phyloP scores from a whole-genome alignment of 2,113 vertebrate species.

The Salvator merianae region DNA sequence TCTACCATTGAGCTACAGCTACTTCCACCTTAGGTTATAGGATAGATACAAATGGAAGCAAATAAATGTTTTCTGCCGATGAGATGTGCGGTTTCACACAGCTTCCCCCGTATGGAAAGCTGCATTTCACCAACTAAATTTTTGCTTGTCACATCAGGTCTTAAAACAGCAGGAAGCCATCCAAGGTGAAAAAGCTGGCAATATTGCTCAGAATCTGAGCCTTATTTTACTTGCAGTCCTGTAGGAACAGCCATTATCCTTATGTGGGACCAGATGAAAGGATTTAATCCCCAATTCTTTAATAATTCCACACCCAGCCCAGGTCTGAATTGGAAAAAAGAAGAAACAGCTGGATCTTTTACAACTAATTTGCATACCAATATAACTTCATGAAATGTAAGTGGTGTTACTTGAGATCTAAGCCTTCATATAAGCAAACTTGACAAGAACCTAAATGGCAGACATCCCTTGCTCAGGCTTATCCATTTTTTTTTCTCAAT shows the following conservation, averaged over 20 bases:
- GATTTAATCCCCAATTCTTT: background rate
- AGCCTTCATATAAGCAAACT: background rate
- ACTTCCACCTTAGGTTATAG: too few species aligned
- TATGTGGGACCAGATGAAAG: too few species aligned
- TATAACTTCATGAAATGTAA: background rate
- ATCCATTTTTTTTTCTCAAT: background rate
- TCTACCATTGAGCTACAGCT: too few species aligned
- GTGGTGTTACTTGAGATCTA: background rate
- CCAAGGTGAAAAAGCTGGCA: background rate
- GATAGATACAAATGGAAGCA: too few species aligned
- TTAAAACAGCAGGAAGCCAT: background rate
- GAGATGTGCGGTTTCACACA: too few species aligned
- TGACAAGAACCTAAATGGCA: background rate
- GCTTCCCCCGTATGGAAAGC: too few species aligned
- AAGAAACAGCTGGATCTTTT: background rate
- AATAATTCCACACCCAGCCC: background rate
- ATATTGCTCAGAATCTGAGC: background rate
- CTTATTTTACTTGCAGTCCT: too few species aligned
- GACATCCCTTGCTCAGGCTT: background rate
- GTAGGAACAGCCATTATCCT: too few species aligned
- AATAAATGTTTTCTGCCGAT: too few species aligned
- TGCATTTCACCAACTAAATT: background rate
- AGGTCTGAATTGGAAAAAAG: background rate
- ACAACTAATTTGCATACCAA: background rate
- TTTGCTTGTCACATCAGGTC: background rate